Conservation (phyloP, 2,797 vertebrate species). For the Sus cebifrons region DNA sequence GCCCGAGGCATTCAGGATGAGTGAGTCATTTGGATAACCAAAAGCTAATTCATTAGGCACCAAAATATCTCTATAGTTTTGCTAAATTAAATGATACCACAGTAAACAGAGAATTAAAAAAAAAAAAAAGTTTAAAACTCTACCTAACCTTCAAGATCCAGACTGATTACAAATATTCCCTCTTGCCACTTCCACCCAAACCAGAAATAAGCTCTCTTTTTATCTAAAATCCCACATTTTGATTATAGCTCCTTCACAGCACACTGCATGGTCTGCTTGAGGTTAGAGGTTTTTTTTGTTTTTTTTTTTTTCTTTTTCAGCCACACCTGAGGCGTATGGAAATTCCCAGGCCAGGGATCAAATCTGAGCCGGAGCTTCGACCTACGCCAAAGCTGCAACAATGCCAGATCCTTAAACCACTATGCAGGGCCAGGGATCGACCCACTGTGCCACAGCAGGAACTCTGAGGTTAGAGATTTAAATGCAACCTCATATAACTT, state of each 20-base stretch:
- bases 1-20: slow-evolving; percentile 9
- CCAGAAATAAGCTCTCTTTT: slow-evolving; percentile 40
- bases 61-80: slow-evolving; percentile 41
- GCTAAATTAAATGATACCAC: slow-evolving; percentile 54
- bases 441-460: too few species aligned
- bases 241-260: not conserved
- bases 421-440: too few species aligned
- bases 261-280: not conserved
- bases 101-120: slow-evolving; percentile 56
- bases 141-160: slow-evolving; percentile 23
- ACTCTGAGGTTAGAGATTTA: not conserved
- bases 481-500: slow-evolving; percentile 3
- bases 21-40: slow-evolving; percentile 33
- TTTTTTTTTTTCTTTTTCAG: too few species aligned
- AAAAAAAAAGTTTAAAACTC: slow-evolving; percentile 44
- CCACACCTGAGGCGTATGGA: too few species aligned
- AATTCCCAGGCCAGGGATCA: too few species aligned
- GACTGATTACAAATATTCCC: slow-evolving; percentile 25
- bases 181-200: not conserved
- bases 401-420: too few species aligned
- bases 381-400: too few species aligned
- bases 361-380: too few species aligned
- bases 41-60: slow-evolving; percentile 51
- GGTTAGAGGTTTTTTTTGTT: not conserved
- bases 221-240: not conserved